phyloP scores from a whole-genome alignment of 2,888 invertebrate genomes.

The Lepidochrysops patricia region DNA sequence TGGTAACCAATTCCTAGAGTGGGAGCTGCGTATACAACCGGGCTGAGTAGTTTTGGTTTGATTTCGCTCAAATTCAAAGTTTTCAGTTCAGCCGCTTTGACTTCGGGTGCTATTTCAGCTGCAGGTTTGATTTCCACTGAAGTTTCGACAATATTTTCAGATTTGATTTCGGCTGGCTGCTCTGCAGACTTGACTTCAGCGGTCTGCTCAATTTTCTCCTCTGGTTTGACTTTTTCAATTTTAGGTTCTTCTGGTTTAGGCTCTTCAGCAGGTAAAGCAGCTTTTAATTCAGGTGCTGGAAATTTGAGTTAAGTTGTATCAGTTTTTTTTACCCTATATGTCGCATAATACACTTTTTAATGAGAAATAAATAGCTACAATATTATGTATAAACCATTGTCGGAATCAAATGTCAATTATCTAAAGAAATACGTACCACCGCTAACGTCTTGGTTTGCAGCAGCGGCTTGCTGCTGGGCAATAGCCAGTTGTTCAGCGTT shows the following conservation, averaged over 20 bases:
- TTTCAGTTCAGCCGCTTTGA: constrained; percentile 19
- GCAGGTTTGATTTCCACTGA: constrained; percentile 15
- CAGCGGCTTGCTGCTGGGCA: constrained; percentile 46
- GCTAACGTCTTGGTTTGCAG: constrained; percentile 38
- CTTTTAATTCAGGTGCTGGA: constrained; percentile 19
- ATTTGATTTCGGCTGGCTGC: constrained; percentile 15
- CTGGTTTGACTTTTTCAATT: constrained; percentile 21
- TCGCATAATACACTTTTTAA: too few relatives aligned
- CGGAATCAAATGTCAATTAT: too few relatives aligned
- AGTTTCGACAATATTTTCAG: constrained; percentile 14
- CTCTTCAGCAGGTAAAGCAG: background rate
- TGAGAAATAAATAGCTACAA: too few relatives aligned
- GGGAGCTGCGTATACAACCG: constrained; percentile 18
- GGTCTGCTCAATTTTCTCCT: constrained; percentile 15
- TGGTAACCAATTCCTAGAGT: constrained; percentile 20
- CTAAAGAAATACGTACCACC: background rate
- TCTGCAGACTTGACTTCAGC: constrained; percentile 20
- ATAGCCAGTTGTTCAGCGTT: constrained; percentile 50
- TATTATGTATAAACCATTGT: too few relatives aligned
- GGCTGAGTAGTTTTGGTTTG: constrained; percentile 16
- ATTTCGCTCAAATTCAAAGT: constrained; percentile 7
- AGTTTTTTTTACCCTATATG: too few relatives aligned
- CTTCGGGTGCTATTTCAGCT: constrained; percentile 15
- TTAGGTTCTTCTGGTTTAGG: constrained; percentile 23
- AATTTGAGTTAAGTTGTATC: constrained; percentile 15